Evolutionary conservation across 2,888 invertebrate species (phyloP).

Genomic region (Pristionchus maxplancki): DNA sequence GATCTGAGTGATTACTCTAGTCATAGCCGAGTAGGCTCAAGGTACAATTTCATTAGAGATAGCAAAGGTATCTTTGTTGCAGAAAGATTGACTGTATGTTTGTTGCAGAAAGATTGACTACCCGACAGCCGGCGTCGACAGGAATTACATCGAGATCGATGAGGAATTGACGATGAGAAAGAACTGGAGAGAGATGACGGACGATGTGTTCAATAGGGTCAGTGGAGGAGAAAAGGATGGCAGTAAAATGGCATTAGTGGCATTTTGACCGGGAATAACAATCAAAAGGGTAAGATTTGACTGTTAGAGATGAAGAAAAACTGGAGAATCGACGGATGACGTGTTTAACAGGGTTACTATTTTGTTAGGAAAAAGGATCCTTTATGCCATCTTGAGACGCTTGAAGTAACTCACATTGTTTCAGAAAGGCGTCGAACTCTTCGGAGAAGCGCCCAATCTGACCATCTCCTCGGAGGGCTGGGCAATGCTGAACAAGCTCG

Average conservation of each 20-base stretch:
- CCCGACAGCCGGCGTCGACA: background rate
- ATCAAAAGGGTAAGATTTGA: background rate
- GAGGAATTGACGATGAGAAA: background rate
- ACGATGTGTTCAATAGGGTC: background rate
- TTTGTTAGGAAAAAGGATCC: too few relatives aligned
- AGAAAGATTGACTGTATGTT: background rate
- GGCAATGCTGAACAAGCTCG: slow-evolving; percentile 1
- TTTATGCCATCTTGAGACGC: too few relatives aligned
- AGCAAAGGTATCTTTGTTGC: too few relatives aligned
- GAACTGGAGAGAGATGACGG: background rate
- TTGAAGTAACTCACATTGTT: background rate
- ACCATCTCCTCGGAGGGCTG: background rate
- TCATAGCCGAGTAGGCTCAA: too few relatives aligned
- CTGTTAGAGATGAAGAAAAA: background rate
- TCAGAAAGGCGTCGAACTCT: background rate
- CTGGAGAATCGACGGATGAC: background rate
- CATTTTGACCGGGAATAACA: background rate
- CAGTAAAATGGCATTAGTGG: too few relatives aligned
- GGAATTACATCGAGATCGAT: background rate
- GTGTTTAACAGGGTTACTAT: background rate
- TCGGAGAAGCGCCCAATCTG: background rate
- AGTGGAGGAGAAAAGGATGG: too few relatives aligned
- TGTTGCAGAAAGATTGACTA: background rate
- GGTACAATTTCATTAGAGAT: too few relatives aligned
- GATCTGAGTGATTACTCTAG: too few relatives aligned